phyloP scores from a whole-genome alignment of 2,113 vertebrate species.

The Atherinomorus stipes region DNA sequence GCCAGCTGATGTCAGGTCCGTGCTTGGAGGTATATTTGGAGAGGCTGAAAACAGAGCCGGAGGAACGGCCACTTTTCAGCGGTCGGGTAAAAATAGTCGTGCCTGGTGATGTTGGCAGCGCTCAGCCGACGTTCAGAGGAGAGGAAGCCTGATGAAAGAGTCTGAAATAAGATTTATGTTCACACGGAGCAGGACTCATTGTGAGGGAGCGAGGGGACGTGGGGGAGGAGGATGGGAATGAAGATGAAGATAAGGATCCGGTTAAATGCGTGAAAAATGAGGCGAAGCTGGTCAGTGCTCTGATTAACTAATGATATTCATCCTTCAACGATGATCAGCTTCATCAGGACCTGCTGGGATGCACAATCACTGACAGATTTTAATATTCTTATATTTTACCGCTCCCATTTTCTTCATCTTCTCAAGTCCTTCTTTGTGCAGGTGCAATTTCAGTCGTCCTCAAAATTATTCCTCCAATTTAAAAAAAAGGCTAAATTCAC shows the following conservation, averaged over 20 bases:
- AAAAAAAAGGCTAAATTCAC: too few species aligned
- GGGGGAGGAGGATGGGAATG: conserved; percentile 24
- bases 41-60: conserved; percentile 65
- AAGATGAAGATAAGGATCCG: conserved; percentile 32
- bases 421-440: conserved; percentile 15
- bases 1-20: conserved; percentile 41
- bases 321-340: conserved; percentile 57
- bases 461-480: too few species aligned
- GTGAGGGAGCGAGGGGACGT: conserved; percentile 28
- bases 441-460: too few species aligned
- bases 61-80: conserved; percentile 42
- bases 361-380: conserved; percentile 8
- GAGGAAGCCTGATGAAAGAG: conserved; percentile 76
- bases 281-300: conserved; percentile 48
- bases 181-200: conserved; percentile 41
- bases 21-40: conserved; percentile 58
- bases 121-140: conserved; percentile 52
- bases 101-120: conserved; percentile 51
- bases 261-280: conserved; percentile 26
- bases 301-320: conserved; percentile 64
- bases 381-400: too few species aligned
- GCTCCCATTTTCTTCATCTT: conserved; percentile 1
- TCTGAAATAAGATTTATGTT: conserved; percentile 78
- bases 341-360: conserved; percentile 22
- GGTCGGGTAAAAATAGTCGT: conserved; percentile 70